Evolutionary conservation across 2,888 invertebrate species (phyloP).

Genomic region (Drosophila diplacantha): DNA sequence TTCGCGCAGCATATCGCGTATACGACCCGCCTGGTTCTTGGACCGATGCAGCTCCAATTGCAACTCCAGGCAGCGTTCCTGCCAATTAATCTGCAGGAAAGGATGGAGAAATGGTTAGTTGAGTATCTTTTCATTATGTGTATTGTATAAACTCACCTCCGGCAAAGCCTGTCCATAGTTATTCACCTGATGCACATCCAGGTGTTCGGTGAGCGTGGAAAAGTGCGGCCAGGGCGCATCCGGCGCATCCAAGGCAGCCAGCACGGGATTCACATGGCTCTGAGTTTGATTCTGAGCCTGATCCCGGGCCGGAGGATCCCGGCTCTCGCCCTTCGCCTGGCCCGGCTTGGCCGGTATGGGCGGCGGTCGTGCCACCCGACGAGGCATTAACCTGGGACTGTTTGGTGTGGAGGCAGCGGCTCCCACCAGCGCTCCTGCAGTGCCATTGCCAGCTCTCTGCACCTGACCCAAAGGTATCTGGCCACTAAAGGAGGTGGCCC

Average conservation of each 20-base stretch:
- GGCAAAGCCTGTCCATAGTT: constrained; percentile 78
- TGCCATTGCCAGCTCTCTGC: not conserved
- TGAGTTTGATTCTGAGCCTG: not conserved
- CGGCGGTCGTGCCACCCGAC: constrained; percentile 79
- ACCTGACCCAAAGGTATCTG: constrained; percentile 67
- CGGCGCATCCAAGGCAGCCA: constrained; percentile 71
- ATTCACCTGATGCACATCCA: constrained; percentile 77
- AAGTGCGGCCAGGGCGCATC: constrained; percentile 78
- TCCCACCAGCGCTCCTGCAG: not conserved
- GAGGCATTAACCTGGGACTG: constrained; percentile 84
- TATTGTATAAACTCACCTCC: constrained; percentile 66
- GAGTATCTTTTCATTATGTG: not conserved
- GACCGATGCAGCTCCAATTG: constrained; percentile 92
- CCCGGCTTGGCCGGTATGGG: constrained; percentile 75
- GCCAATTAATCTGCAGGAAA: constrained; percentile 85
- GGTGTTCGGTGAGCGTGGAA: constrained; percentile 74
- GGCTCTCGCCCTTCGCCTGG: constrained; percentile 41
- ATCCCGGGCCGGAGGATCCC: constrained; percentile 27
- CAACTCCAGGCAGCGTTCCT: constrained; percentile 90
- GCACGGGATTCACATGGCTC: constrained; percentile 55
- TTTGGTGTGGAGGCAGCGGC: constrained; percentile 81
- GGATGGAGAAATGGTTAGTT: not conserved
- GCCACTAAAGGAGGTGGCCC: constrained; percentile 76
- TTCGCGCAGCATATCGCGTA: constrained; percentile 91
- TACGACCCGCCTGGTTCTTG: constrained; percentile 90